Evolutionary conservation across 2,888 invertebrate genomes (phyloP).

Genomic region (Ornithoptera alexandrae): DNA sequence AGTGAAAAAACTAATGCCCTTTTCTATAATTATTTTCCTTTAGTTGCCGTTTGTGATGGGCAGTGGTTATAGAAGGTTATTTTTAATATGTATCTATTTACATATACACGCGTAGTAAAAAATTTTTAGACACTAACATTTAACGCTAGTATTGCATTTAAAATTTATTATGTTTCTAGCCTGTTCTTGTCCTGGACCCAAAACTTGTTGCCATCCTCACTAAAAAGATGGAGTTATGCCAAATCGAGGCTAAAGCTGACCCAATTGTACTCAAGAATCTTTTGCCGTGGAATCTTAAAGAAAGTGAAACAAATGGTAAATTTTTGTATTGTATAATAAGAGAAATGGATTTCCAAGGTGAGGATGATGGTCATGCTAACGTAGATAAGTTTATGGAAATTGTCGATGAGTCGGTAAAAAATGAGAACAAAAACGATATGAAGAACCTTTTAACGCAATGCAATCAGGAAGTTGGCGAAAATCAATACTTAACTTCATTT

Average conservation of each 20-base stretch:
- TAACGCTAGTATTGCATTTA: neutral
- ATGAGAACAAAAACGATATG: neutral
- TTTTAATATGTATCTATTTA: too few species aligned
- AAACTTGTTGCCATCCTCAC: neutral
- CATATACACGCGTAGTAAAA: too few species aligned
- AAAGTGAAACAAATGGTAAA: conserved; percentile 19
- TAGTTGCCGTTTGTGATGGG: too few species aligned
- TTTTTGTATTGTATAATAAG: conserved; percentile 11
- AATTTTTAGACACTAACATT: too few species aligned
- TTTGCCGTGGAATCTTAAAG: conserved; percentile 14
- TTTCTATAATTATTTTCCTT: too few species aligned
- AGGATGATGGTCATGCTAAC: neutral
- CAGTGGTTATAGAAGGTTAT: too few species aligned
- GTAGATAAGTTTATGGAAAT: neutral
- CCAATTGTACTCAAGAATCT: neutral
- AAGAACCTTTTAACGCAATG: neutral
- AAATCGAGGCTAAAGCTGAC: neutral
- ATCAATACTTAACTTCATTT: conserved; percentile 1
- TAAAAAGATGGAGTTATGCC: neutral
- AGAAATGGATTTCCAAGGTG: conserved; percentile 1
- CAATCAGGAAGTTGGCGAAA: conserved; percentile 1
- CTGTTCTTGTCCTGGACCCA: neutral
- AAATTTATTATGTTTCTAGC: neutral
- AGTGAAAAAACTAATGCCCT: too few species aligned
- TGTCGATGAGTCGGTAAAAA: neutral